phyloP scores from a whole-genome alignment of 2,888 invertebrate species.

The Galerucella calmariensis region DNA sequence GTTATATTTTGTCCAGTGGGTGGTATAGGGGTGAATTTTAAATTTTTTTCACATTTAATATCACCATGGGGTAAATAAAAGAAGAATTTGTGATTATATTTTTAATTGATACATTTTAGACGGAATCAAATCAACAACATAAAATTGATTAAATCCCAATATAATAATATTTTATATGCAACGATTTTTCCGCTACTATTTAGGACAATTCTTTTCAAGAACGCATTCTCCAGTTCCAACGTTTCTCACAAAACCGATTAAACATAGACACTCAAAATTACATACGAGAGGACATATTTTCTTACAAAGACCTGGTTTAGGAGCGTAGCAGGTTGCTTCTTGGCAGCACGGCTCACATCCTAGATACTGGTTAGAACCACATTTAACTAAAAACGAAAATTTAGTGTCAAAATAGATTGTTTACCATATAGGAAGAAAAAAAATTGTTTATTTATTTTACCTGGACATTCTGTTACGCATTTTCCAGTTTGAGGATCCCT shows the following conservation, averaged over 20 bases:
- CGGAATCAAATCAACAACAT: too few relatives aligned
- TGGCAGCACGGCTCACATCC: not conserved
- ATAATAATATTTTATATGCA: too few relatives aligned
- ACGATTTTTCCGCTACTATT: not conserved
- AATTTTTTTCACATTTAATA: too few relatives aligned
- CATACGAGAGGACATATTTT: not conserved
- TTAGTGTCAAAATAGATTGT: too few relatives aligned
- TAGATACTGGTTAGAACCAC: not conserved
- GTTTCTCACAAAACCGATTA: not conserved
- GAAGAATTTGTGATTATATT: too few relatives aligned
- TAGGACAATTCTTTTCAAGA: not conserved
- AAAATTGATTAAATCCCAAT: too few relatives aligned
- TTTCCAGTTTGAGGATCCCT: not conserved
- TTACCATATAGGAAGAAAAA: too few relatives aligned
- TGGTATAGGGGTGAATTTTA: too few relatives aligned
- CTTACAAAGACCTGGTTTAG: not conserved
- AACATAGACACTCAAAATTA: not conserved
- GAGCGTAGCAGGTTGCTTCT: conserved; percentile 8
- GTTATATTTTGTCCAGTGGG: too few relatives aligned
- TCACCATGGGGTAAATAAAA: too few relatives aligned
- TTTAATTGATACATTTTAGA: too few relatives aligned
- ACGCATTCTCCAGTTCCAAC: not conserved
- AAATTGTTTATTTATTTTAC: not conserved
- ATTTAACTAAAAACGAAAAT: not conserved
- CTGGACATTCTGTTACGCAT: not conserved